Conservation (phyloP, 2,113 vertebrate genomes). For the Chrysochloris asiatica region DNA sequence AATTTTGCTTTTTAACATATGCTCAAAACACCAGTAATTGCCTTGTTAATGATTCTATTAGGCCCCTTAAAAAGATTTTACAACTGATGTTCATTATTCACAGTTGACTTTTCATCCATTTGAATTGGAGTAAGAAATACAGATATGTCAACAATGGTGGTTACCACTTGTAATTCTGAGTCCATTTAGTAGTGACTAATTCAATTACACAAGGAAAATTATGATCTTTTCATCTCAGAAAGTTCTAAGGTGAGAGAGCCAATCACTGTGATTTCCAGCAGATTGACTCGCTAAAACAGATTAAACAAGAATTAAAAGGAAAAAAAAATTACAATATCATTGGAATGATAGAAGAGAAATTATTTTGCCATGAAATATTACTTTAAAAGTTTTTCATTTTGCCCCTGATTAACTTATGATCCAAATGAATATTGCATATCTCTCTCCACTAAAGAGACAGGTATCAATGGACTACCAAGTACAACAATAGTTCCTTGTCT, state of each 20-base stretch:
- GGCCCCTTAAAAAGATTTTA: neutral
- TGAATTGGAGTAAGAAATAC: neutral
- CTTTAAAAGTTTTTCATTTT: neutral
- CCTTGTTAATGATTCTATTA: neutral
- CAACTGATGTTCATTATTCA: neutral
- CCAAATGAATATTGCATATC: neutral
- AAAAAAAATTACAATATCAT: neutral
- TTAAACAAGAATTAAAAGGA: neutral
- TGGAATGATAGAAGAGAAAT: conserved; percentile 11
- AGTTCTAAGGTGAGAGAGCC: neutral
- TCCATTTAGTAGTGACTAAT: neutral
- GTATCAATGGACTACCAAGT: neutral
- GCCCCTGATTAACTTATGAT: neutral
- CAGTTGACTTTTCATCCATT: neutral
- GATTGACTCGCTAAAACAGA: neutral
- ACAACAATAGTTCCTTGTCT: neutral
- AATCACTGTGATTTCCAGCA: conserved; percentile 1
- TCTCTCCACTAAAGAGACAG: neutral
- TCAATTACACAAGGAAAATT: conserved; percentile 35
- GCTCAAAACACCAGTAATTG: neutral
- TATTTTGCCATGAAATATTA: conserved; percentile 20
- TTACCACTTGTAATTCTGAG: conserved; percentile 19
- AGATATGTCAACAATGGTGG: neutral
- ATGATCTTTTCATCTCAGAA: conserved; percentile 17
- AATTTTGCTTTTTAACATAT: conserved; percentile 20